Percentiles rank a stretch among this genome's conserved stretches.
Evolutionary conservation across 2,797 vertebrate species (phyloP).

Genomic region (Smutsia gigantea): DNA sequence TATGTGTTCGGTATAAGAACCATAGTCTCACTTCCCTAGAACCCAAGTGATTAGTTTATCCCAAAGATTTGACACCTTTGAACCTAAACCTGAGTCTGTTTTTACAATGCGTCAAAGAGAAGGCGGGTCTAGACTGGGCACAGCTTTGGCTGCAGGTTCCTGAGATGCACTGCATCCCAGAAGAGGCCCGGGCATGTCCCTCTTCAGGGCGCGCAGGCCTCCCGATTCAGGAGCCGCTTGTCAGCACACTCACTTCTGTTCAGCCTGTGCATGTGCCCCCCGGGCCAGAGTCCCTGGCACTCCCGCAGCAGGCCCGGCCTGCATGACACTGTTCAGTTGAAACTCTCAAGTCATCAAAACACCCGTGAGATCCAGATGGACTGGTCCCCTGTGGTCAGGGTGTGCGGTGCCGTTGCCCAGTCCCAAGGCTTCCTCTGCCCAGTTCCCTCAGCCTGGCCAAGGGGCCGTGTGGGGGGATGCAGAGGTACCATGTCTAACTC

Average conservation of each 20-base stretch:
- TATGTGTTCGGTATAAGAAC: not conserved
- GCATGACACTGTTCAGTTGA: not conserved
- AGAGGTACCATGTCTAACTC: not conserved
- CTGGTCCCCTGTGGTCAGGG: not conserved
- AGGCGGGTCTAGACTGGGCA: too few species aligned
- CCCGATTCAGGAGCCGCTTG: not conserved
- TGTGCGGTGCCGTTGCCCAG: too few species aligned
- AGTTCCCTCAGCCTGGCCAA: too few species aligned
- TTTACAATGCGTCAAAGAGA: not conserved
- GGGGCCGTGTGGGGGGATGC: too few species aligned
- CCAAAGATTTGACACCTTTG: not conserved
- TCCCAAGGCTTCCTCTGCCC: not conserved
- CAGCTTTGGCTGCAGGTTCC: not conserved
- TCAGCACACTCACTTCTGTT: not conserved
- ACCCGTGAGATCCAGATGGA: not conserved
- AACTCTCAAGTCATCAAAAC: not conserved
- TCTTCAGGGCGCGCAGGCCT: not conserved
- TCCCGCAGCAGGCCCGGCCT: not conserved
- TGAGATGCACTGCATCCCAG: fast-evolving
- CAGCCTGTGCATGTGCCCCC: fast-evolving
- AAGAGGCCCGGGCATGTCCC: not conserved
- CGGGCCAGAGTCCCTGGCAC: fast-evolving
- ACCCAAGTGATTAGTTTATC: not conserved
- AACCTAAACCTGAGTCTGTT: not conserved
- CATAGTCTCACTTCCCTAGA: not conserved